These are phyloP conservation scores for Struthio camelus DNA, from an alignment of 2,113 vertebrate genomes.

Conservation along the genomic window DNA sequence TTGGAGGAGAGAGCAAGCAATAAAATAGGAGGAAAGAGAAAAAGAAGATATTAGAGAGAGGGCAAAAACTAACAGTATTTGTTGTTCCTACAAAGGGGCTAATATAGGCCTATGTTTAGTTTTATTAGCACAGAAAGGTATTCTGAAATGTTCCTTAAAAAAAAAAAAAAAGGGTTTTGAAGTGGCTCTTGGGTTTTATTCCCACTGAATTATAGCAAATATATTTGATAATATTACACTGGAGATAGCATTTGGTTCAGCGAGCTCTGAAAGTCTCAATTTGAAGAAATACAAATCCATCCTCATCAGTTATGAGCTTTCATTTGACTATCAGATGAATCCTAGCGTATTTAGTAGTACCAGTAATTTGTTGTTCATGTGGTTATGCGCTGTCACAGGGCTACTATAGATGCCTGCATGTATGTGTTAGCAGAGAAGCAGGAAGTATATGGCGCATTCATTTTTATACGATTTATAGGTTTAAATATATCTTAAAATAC, in stretches of 20 bases:
- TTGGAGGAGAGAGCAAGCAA: neutral
- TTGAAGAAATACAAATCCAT: neutral
- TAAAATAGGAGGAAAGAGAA: neutral
- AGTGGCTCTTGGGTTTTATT: neutral
- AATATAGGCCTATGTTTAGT: neutral
- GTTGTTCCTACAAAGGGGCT: neutral
- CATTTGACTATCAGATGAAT: neutral
- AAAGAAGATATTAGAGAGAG: neutral
- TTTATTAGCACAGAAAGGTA: neutral
- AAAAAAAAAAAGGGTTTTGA: neutral
- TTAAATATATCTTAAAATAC: constrained; percentile 19
- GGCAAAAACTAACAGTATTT: neutral
- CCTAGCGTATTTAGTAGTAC: neutral
- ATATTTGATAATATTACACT: neutral
- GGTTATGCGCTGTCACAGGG: neutral
- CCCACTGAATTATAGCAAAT: neutral
- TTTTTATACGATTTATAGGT: neutral
- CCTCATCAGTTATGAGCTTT: neutral
- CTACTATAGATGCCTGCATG: neutral
- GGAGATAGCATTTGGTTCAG: neutral
- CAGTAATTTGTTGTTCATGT: neutral
- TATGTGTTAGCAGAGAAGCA: neutral
- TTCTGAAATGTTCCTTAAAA: neutral
- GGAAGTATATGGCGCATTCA: neutral
- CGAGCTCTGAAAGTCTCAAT: neutral